Evolutionary conservation across 2,113 vertebrate genomes (phyloP).

Genomic region (Grammomys dolichurus): DNA sequence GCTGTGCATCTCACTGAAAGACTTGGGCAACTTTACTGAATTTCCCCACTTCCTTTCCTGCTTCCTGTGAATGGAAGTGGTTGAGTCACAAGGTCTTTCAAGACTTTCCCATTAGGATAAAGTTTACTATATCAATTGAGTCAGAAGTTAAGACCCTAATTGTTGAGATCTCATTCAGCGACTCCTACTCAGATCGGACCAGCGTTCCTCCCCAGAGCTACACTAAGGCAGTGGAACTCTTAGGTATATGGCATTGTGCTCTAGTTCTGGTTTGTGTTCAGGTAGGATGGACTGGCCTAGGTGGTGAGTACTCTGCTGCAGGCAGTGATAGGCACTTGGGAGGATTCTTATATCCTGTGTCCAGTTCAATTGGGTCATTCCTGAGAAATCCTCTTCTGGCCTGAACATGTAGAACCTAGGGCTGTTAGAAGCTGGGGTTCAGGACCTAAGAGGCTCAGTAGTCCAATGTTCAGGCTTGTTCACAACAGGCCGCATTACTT

Average conservation of each 20-base stretch:
- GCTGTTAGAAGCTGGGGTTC: neutral
- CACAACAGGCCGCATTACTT: neutral
- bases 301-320: neutral
- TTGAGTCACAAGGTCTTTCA: neutral
- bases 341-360: neutral
- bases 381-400: neutral
- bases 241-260: neutral
- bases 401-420: neutral
- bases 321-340: neutral
- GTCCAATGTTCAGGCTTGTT: neutral
- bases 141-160: neutral
- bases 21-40: neutral
- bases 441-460: neutral
- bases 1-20: neutral
- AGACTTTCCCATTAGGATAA: neutral
- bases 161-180: neutral
- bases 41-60: neutral
- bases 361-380: neutral
- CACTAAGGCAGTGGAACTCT: neutral
- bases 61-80: conserved; percentile 15
- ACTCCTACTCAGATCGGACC: neutral
- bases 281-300: neutral
- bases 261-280: neutral
- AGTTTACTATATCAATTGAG: neutral
- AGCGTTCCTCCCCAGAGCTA: neutral